These are phyloP conservation scores for Pomacea canaliculata DNA, from an alignment of 2,888 invertebrate species.

Conservation along the genomic window DNA sequence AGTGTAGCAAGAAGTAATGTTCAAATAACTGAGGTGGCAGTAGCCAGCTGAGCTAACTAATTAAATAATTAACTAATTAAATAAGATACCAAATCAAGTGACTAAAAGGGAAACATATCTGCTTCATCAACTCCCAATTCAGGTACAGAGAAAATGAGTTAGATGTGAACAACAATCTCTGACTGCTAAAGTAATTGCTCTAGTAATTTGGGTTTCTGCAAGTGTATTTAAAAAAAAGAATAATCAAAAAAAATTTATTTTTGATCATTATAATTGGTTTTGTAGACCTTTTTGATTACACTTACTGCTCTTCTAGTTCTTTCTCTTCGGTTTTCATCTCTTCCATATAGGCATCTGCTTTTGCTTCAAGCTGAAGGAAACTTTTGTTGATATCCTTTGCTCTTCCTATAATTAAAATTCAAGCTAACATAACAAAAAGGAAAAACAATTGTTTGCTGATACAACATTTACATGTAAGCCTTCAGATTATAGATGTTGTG, in stretches of 20 bases:
- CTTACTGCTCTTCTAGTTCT: slow-evolving; percentile 46
- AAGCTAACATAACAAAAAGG: neutral
- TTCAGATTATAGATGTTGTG: neutral
- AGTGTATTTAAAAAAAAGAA: neutral
- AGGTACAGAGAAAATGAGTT: too few species aligned
- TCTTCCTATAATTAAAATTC: slow-evolving; percentile 41
- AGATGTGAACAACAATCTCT: too few species aligned
- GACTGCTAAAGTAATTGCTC: too few species aligned
- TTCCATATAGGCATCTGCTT: slow-evolving; percentile 43
- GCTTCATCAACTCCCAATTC: too few species aligned
- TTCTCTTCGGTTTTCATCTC: slow-evolving; percentile 44
- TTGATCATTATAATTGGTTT: neutral
- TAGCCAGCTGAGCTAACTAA: too few species aligned
- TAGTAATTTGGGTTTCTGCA: neutral
- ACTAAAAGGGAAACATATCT: too few species aligned
- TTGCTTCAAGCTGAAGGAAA: slow-evolving; percentile 43
- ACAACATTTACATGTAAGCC: neutral
- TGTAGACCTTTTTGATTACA: neutral
- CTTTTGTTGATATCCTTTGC: slow-evolving; percentile 49
- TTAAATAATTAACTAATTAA: too few species aligned
- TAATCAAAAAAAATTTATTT: slow-evolving; percentile 10
- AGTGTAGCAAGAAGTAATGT: too few species aligned
- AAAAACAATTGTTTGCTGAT: neutral
- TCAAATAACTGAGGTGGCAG: too few species aligned
- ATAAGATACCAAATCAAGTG: too few species aligned